These are phyloP conservation scores for Nothobranchius furzeri DNA, from an alignment of 2,113 vertebrate genomes.

Conservation along the genomic window DNA sequence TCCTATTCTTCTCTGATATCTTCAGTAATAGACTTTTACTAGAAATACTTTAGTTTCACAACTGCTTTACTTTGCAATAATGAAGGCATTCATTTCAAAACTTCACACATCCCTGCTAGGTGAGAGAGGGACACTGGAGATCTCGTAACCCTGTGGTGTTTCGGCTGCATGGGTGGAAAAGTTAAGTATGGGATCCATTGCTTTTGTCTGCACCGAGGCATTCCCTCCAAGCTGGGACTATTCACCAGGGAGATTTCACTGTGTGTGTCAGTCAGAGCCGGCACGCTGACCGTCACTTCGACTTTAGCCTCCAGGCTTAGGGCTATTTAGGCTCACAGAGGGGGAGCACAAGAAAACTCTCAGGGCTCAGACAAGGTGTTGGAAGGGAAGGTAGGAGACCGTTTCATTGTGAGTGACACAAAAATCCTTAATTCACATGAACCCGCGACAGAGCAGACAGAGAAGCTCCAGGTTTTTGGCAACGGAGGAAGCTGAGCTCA, in stretches of 20 bases:
- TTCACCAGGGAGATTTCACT: slow-evolving; percentile 74
- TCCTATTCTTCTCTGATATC: no score
- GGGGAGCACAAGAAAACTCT: slow-evolving; percentile 36
- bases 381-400: slow-evolving; percentile 4
- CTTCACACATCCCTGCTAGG: background rate
- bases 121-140: slow-evolving; percentile 23
- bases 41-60: background rate
- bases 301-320: slow-evolving; percentile 47
- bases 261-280: slow-evolving; percentile 32
- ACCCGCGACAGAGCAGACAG: background rate
- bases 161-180: slow-evolving; percentile 46
- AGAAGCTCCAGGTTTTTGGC: slow-evolving; percentile 21
- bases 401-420: slow-evolving; percentile 21
- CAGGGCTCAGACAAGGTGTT: slow-evolving; percentile 37
- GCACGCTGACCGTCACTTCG: slow-evolving; percentile 46
- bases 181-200: slow-evolving; percentile 57
- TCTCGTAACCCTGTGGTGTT: slow-evolving; percentile 20
- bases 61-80: background rate
- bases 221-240: slow-evolving; percentile 66
- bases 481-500: slow-evolving; percentile 42
- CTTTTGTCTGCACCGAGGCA: slow-evolving; percentile 72
- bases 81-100: background rate
- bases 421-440: slow-evolving; percentile 21
- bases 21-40: no score
- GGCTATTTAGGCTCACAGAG: slow-evolving; percentile 60